phyloP scores from a whole-genome alignment of 2,797 vertebrate genomes.

The Semotilus atromaculatus region DNA sequence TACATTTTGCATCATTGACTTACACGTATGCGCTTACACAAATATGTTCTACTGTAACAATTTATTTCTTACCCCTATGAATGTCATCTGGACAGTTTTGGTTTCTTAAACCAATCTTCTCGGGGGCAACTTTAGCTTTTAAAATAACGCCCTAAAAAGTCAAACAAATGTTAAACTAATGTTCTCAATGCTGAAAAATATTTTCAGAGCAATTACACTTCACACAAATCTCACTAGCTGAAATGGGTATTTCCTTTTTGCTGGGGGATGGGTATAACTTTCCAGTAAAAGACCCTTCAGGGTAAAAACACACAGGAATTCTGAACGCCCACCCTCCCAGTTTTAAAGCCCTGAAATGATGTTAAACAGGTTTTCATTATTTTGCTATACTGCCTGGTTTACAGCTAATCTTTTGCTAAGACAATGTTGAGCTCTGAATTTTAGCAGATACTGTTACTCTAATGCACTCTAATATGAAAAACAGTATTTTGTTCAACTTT shows the following conservation, averaged over 20 bases:
- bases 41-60: neutral
- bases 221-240: neutral
- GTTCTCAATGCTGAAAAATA: neutral
- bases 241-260: conserved; percentile 16
- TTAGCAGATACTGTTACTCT: neutral
- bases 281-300: neutral
- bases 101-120: neutral
- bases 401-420: neutral
- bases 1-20: neutral
- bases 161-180: neutral
- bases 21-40: neutral
- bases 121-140: neutral
- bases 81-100: conserved; percentile 16
- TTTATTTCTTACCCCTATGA: conserved; percentile 8
- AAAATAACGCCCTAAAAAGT: neutral
- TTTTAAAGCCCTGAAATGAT: neutral
- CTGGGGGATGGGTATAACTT: neutral
- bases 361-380: conserved; percentile 20
- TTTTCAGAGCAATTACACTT: neutral
- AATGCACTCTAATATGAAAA: neutral
- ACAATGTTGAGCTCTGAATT: neutral
- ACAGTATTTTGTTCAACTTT: neutral
- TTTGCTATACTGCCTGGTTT: neutral
- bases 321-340: neutral
- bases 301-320: conserved; percentile 6